phyloP scores from a whole-genome alignment of 2,797 vertebrate species.

The Tapirus indicus region DNA sequence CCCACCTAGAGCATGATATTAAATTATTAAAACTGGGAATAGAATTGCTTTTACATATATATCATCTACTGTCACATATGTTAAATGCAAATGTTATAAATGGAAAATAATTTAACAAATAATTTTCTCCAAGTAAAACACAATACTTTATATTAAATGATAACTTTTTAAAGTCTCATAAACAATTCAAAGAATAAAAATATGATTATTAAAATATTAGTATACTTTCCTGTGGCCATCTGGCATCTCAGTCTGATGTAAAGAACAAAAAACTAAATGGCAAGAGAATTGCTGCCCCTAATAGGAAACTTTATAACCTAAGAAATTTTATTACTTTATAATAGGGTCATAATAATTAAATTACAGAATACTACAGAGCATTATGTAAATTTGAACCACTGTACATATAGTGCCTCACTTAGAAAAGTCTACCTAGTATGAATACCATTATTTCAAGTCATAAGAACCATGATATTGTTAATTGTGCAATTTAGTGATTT shows the following conservation, averaged over 20 bases:
- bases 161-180: neutral
- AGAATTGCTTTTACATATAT: neutral
- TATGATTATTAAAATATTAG: slow-evolving; percentile 21
- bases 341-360: neutral
- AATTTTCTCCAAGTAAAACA: slow-evolving; percentile 14
- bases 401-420: neutral
- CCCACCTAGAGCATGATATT: neutral
- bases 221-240: neutral
- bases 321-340: slow-evolving; percentile 25
- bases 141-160: neutral
- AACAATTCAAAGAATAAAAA: slow-evolving; percentile 16
- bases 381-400: neutral
- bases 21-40: slow-evolving; percentile 1
- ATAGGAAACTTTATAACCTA: slow-evolving; percentile 12
- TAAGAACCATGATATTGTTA: neutral
- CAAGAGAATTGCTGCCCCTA: neutral
- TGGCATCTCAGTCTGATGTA: neutral
- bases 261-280: slow-evolving; percentile 14
- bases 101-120: slow-evolving; percentile 8
- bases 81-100: slow-evolving; percentile 24
- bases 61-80: neutral
- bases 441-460: neutral
- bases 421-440: neutral
- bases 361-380: neutral
- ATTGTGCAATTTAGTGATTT: neutral